A percentile compares a stretch with the other conserved stretches of the same genome.
These are phyloP conservation scores for Phania funesta DNA, from an alignment of 2,888 invertebrate species.

Conservation along the genomic window DNA sequence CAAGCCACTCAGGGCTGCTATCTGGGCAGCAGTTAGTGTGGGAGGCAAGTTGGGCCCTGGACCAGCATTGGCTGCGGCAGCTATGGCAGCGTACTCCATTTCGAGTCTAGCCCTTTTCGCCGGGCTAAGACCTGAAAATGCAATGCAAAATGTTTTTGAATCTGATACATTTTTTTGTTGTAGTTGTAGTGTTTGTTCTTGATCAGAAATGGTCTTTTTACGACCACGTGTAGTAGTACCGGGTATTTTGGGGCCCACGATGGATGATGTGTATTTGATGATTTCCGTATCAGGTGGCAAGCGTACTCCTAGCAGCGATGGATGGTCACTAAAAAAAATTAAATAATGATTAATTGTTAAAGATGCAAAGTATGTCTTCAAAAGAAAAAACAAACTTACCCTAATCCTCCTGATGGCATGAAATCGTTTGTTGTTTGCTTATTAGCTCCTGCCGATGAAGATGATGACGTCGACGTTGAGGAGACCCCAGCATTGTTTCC, in stretches of 20 bases:
- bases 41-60: slow-evolving; percentile 63
- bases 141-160: slow-evolving; percentile 80
- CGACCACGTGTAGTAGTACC: slow-evolving; percentile 92
- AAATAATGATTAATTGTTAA: neutral
- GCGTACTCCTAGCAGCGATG: slow-evolving; percentile 90
- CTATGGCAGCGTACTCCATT: slow-evolving; percentile 80
- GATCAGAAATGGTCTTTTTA: slow-evolving; percentile 93
- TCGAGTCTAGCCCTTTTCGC: slow-evolving; percentile 80
- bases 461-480: slow-evolving; percentile 67
- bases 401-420: slow-evolving; percentile 76
- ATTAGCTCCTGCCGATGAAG: slow-evolving; percentile 68
- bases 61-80: slow-evolving; percentile 75
- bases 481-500: slow-evolving; percentile 66
- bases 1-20: slow-evolving; percentile 67
- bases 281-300: slow-evolving; percentile 94
- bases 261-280: slow-evolving; percentile 93
- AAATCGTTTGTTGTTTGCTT: slow-evolving; percentile 75
- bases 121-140: slow-evolving; percentile 81
- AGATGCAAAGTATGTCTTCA: neutral
- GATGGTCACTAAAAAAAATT: slow-evolving; percentile 85
- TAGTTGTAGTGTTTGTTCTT: slow-evolving; percentile 82
- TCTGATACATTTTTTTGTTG: slow-evolving; percentile 76
- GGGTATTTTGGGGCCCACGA: slow-evolving; percentile 92
- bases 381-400: slow-evolving; percentile 62
- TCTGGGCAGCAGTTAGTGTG: slow-evolving; percentile 69